Evolutionary conservation across 2,113 vertebrate species (phyloP).

Genomic region (Camelus dromedarius): DNA sequence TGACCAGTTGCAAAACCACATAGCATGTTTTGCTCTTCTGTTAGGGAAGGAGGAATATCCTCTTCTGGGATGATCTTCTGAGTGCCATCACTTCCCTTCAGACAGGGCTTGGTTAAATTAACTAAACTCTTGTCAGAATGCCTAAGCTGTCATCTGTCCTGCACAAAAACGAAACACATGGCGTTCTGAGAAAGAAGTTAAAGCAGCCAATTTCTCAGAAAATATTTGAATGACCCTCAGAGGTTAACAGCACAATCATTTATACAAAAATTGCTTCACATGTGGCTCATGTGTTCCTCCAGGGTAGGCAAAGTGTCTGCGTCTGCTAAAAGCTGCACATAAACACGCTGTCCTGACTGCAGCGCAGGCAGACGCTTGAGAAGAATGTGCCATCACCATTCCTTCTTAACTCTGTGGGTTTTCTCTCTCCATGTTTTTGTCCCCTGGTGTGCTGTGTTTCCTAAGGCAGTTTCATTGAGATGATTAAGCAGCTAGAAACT

Average conservation of each 20-base stretch:
- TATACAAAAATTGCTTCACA: background rate
- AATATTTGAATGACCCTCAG: conserved; percentile 66
- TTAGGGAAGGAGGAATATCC: background rate
- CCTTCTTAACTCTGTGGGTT: background rate
- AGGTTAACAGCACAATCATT: conserved; percentile 61
- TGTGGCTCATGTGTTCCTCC: background rate
- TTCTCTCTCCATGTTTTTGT: background rate
- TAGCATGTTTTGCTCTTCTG: conserved; percentile 56
- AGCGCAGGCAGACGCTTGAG: background rate
- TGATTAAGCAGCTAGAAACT: background rate
- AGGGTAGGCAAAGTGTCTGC: background rate
- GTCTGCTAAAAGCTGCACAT: background rate
- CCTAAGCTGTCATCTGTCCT: background rate
- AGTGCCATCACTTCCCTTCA: background rate
- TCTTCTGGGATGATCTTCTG: background rate
- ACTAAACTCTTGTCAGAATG: conserved; percentile 63
- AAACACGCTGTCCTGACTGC: background rate
- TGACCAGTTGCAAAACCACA: conserved; percentile 74
- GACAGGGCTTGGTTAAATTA: conserved; percentile 62
- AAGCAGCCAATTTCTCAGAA: conserved; percentile 70
- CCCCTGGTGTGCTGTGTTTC: background rate
- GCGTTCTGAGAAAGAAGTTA: conserved; percentile 50
- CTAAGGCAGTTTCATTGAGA: background rate
- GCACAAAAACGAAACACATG: conserved; percentile 17
- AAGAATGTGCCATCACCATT: rapidly evolving